phyloP scores from a whole-genome alignment of 2,797 vertebrate genomes.

The Pseudochirops corinnae region DNA sequence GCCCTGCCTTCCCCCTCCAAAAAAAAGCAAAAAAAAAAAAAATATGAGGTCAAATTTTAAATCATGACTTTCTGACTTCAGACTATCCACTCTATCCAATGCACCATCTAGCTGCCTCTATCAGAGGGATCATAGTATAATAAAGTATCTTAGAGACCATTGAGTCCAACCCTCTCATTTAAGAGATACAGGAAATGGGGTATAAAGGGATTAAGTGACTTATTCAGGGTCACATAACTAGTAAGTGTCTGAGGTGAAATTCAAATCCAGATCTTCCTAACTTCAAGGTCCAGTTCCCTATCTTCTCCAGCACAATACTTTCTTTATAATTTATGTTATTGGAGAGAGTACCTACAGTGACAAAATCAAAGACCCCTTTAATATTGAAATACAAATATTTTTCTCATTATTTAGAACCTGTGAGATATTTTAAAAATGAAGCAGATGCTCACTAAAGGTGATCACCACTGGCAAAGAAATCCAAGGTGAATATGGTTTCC shows the following conservation, averaged over 20 bases:
- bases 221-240: not conserved
- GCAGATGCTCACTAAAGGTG: not conserved
- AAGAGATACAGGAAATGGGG: not conserved
- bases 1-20: no score
- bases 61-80: not conserved
- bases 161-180: not conserved
- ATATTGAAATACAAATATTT: not conserved
- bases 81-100: not conserved
- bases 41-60: not conserved
- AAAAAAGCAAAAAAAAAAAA: no score
- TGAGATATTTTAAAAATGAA: not conserved
- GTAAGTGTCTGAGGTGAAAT: not conserved
- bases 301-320: not conserved
- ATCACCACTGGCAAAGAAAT: not conserved
- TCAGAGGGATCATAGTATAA: not conserved
- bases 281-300: not conserved
- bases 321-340: not conserved
- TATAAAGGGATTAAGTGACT: not conserved
- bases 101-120: not conserved
- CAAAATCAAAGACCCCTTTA: not conserved
- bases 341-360: not conserved
- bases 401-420: not conserved
- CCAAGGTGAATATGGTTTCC: not conserved
- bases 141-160: not conserved
- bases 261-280: not conserved